Percentiles rank a stretch among this genome's conserved stretches.
Conservation (phyloP, 1,140 invertebrate species). For the Habropoda laboriosa region DNA sequence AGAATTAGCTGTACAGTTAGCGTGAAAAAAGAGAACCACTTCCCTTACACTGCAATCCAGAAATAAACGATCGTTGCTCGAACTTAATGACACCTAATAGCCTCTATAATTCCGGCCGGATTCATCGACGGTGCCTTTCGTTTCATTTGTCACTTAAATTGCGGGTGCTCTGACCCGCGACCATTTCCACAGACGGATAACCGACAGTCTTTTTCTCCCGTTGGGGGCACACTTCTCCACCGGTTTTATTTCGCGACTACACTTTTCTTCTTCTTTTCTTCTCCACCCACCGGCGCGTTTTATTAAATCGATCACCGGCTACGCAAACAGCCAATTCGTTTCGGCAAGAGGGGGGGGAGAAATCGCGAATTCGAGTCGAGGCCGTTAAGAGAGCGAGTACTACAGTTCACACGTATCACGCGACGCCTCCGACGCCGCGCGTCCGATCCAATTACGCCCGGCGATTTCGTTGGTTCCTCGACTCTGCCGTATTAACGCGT, state of each 20-base stretch:
- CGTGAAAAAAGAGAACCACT: background rate
- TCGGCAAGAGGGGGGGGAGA: no score
- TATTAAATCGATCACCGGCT: background rate
- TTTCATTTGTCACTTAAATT: background rate
- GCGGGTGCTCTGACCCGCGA: no score
- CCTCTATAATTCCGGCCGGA: no score
- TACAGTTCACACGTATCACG: background rate
- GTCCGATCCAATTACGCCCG: constrained; percentile 30
- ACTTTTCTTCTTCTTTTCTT: no score
- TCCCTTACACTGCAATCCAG: background rate
- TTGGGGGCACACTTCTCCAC: no score
- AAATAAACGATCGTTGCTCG: no score
- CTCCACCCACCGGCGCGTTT: no score
- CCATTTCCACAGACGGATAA: no score
- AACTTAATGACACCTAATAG: no score
- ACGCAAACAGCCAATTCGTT: background rate
- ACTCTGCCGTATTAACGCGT: constrained; percentile 13
- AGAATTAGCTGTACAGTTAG: background rate
- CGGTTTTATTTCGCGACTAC: no score
- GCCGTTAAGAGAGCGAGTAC: no score
- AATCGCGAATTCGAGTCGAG: constrained; percentile 1
- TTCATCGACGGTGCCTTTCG: background rate
- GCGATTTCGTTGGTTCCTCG: constrained; percentile 25
- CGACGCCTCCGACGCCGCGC: background rate
- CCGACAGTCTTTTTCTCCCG: background rate